Evolutionary conservation across 2,113 vertebrate genomes (phyloP), one percentile per base, ranked within the genome.

Genomic region (Brachyhypopomus occidentalis): DNA sequence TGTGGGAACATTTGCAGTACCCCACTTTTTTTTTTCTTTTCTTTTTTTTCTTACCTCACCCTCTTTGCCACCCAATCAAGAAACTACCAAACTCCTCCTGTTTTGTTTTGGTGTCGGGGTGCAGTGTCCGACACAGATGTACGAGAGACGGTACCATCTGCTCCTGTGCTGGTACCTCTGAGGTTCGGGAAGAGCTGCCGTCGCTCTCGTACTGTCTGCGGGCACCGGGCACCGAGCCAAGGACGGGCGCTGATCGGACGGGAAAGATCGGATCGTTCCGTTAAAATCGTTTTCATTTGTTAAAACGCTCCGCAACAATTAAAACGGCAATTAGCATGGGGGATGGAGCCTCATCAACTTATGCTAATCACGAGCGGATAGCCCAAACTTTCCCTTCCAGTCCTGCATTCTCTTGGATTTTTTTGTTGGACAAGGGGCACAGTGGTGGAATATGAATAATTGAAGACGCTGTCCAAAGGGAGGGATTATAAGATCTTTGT

Each of bases 221-320:
- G 96, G 95, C 96, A 96, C 93, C 85, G 89, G 94, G 96, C 94
- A 91, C 91, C 81, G 91, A 96, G 95, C 94, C 96, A 96, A 94
- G 91, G 91, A 94, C 90, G 94, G 95, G 94, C 90, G 91, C 94
- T 91, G 94, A 90, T 91, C 93, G 93, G 91, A 95, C 95, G 92
- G 93, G 91, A 84, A 85, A 86, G 85, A 91, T 92, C 90, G 86
- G 88, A 91, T 94, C 91, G 94, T 94, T 95, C 94, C 91, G 93
- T 94, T 95, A 95, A 94, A 90, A 95, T 93, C 89, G 86, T 94
- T 93, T 92, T 94, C 75, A 66, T 86, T 86, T 55, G 84, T 88
- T 87, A 89, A 90, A 88, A 90, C 82, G 87, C 77, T 70, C 17
- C 25, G 71, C 82, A 55, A 80, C 82, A 86, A 85, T 89, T 86